phyloP scores from a whole-genome alignment of 2,888 invertebrate genomes.

The Epinotia brunnichana region DNA sequence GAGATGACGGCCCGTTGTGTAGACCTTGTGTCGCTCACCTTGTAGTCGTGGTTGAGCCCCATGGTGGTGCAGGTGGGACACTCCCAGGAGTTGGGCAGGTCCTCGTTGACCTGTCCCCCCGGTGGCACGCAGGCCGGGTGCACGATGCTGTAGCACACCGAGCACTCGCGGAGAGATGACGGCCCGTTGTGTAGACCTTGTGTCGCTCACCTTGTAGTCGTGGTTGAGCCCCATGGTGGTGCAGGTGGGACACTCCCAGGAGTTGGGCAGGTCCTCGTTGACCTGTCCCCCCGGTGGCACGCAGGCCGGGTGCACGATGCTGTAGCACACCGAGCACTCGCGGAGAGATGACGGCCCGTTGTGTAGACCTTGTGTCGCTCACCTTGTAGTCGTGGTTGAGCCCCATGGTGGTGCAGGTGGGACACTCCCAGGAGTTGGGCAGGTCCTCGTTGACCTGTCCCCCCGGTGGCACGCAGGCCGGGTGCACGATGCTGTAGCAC shows the following conservation, averaged over 20 bases:
- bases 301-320: no score
- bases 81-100: slow-evolving; percentile 98
- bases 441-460: slow-evolving; percentile 94
- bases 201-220: no score
- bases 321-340: no score
- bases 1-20: no score
- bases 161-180: no score
- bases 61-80: slow-evolving; percentile 96
- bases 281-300: slow-evolving; percentile 87
- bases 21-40: no score
- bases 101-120: slow-evolving; percentile 93
- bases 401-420: slow-evolving; percentile 94
- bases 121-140: slow-evolving; percentile 92
- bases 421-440: slow-evolving; percentile 99
- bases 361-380: no score
- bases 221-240: slow-evolving; percentile 94
- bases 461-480: slow-evolving; percentile 89
- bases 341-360: no score
- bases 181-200: no score
- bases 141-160: no score
- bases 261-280: slow-evolving; percentile 97
- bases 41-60: no score
- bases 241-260: slow-evolving; percentile 98
- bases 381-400: no score
- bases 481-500: slow-evolving; percentile 97